Percentiles rank a stretch among this genome's conserved stretches.
Evolutionary conservation across 1,140 invertebrate species (phyloP).

Genomic region (Manduca sexta): DNA sequence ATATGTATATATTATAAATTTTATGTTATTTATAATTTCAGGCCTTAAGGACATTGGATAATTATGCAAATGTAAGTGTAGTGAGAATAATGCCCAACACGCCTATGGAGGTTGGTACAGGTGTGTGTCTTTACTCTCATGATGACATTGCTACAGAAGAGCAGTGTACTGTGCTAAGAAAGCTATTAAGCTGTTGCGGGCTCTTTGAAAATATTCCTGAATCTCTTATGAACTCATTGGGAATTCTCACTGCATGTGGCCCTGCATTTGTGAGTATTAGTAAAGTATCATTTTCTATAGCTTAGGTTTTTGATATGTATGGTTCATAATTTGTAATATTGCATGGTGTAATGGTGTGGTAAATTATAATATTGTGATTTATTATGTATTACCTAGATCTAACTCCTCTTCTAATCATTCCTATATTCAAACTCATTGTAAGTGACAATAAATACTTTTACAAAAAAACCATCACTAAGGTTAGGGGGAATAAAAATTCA

Average conservation of each 20-base stretch:
- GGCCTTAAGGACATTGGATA: constrained; percentile 52
- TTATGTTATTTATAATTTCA: constrained; percentile 32
- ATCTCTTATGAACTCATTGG: constrained; percentile 85
- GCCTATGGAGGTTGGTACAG: constrained; percentile 89
- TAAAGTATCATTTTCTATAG: too few relatives aligned
- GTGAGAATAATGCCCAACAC: constrained; percentile 96
- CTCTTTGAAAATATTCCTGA: constrained; percentile 88
- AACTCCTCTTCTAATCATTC: too few relatives aligned
- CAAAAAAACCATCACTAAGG: too few relatives aligned
- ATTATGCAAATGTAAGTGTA: constrained; percentile 72
- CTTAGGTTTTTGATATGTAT: too few relatives aligned
- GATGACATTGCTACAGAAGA: constrained; percentile 70
- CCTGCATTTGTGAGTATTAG: constrained; percentile 92
- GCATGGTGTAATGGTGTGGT: too few relatives aligned
- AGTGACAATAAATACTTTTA: too few relatives aligned
- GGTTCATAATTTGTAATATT: too few relatives aligned
- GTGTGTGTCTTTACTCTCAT: constrained; percentile 82
- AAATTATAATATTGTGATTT: too few relatives aligned
- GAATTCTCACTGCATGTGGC: constrained; percentile 89
- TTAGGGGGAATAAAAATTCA: too few relatives aligned
- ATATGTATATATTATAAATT: too few relatives aligned
- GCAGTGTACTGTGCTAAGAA: constrained; percentile 77
- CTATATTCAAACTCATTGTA: too few relatives aligned
- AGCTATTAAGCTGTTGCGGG: constrained; percentile 84
- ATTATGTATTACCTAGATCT: too few relatives aligned